These are phyloP conservation scores for Phylloscopus trochilus DNA, from an alignment of 2,113 vertebrate genomes.

Conservation along the genomic window DNA sequence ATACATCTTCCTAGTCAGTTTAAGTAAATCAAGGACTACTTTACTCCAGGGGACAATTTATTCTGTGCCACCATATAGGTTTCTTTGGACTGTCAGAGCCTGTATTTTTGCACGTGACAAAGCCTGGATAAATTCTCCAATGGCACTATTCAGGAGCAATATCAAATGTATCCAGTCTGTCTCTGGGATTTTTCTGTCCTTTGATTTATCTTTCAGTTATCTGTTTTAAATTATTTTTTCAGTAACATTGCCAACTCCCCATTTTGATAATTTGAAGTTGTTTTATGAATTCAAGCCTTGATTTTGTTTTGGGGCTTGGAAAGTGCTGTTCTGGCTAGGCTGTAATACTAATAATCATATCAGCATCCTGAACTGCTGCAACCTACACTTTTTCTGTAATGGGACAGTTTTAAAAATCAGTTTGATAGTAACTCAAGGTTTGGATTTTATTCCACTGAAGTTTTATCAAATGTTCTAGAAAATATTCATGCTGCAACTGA, in stretches of 20 bases:
- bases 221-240: neutral
- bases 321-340: neutral
- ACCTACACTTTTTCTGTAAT: neutral
- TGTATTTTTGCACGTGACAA: neutral
- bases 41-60: conserved; percentile 9
- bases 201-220: neutral
- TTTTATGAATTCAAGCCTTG: neutral
- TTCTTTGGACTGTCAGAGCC: neutral
- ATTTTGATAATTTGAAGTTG: neutral
- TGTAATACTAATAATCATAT: neutral
- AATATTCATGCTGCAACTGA: neutral
- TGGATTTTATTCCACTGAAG: neutral
- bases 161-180: neutral
- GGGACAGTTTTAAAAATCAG: neutral
- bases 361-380: neutral
- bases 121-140: neutral
- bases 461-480: neutral
- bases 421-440: neutral
- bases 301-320: neutral
- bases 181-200: neutral
- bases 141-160: neutral
- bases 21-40: neutral
- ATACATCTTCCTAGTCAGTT: neutral
- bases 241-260: neutral
- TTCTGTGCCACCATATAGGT: neutral